Evolutionary conservation across 1,140 invertebrate species (phyloP), one percentile per base, ranked within the genome.

Genomic region (Eulimnadia texana): DNA sequence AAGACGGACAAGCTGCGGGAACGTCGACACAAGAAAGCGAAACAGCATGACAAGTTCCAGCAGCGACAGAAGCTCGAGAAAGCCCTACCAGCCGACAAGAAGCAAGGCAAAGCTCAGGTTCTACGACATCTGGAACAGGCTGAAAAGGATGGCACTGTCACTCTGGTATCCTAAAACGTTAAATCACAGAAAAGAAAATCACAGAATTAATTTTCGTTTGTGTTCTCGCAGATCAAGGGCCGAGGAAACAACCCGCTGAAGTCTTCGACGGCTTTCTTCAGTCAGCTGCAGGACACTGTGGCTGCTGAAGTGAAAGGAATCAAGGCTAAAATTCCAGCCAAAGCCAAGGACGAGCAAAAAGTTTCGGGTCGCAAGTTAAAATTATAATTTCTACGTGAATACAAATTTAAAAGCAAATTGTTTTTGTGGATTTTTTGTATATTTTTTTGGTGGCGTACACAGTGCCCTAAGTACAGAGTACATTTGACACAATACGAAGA

Each of bases 1-100:
- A 75, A 78, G 28, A 93, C 92, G 0, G 93, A 98, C 72, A 93
- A 84, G 74, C 93, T 93, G 66, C 79, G 92, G 49, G 88, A 90
- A 68, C 78, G 91, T 64, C 78, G 93, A 59, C 82, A 83, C 67
- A 98, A 96, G 75, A 97, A 97, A 72, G 72, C 79, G 28, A 79
- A 79, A 16, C 89, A 93, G 68, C 75, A 78, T 19, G 71, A 70
- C 47, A 69, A 77, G 42, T 76, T 80, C 60, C 71, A 77, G 23
- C 70, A 76, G 68, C 60, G 69, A 70, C 63, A 81, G 63, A 68
- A 82, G 61, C 80, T 79, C n/a, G 74, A 79, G 62, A 78, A 75
- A 57, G 65, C 63, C 66, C 54, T 64, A 67, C 61, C 69, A 71
- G 63, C 72, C 71, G 62, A 68, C 72, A 64, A 64, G 56, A 57